Base-by-base conservation (phyloP, 1,140 invertebrate species). In the Dendrolimus punctatus region DNA sequence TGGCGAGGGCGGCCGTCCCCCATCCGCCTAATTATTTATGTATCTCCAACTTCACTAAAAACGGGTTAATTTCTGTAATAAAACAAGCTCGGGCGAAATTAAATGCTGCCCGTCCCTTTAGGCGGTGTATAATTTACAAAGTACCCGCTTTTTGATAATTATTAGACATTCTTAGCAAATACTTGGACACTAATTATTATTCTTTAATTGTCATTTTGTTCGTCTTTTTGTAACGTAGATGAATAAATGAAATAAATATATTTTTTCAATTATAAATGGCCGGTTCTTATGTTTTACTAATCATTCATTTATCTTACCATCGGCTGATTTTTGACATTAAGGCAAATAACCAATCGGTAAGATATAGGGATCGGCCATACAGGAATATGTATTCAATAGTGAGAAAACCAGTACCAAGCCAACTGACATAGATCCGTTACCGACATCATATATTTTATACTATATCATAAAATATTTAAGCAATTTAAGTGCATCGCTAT, bases 31-130 rank as follows among this genome's bases (percentile, higher is more conserved):
- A 72, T 69, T 68, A 73, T 73, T 71, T 69, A 70, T 71, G 55
- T 69, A 71, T 65, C 60, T 49, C 62, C 57, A 61, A 71, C 55
- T 39, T 59, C 62, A 68, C 60, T 72, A 66, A 73, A 76, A 80
- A 73, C 67, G 67, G 68, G 70, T 68, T 77, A 71, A 76, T 72
- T 76, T 66, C 59, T 62, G 64, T 72, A 68, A 76, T 71, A 80
- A 76, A 76, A 74, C 71, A 74, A 56, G 39, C 41, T 42, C 55
- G 9, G 39, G 23, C 49, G 39, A 67, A 74, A 76, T 71, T 69
- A 71, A 76, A 78, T 52, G 63, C 73, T 42, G 8, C 37, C 50
- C 38, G 50, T 45, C 8, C 23, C 9, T 9, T 5, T 37, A 8
- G 45, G 42, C 50, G 50, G 8, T 8, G 39, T 50, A 56, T 52